phyloP scores from a whole-genome alignment of 2,113 vertebrate genomes.

The Emydura subglobosa region DNA sequence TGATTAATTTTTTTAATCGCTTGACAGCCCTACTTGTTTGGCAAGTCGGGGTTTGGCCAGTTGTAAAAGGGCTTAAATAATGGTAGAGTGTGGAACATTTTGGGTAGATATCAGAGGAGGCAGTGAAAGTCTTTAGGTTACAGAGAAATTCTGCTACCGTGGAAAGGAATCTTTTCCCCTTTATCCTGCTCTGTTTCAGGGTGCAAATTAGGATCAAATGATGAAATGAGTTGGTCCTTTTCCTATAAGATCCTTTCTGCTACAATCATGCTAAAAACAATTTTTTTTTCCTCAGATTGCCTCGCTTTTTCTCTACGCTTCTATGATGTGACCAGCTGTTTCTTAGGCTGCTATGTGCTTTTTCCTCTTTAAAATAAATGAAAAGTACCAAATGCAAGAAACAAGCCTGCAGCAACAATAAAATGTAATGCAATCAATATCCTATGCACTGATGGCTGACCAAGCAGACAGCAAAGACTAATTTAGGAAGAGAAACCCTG shows the following conservation, averaged over 20 bases:
- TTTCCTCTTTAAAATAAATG: neutral
- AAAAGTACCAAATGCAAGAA: neutral
- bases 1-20: too few species aligned
- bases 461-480: neutral
- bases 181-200: neutral
- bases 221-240: neutral
- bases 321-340: neutral
- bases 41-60: neutral
- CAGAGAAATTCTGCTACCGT: neutral
- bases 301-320: neutral
- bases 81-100: neutral
- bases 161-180: neutral
- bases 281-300: neutral
- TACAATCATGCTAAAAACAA: neutral
- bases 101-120: neutral
- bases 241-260: neutral
- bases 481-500: neutral
- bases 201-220: rapidly evolving
- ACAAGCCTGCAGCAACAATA: neutral
- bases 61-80: neutral
- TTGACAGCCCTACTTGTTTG: neutral
- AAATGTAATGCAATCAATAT: neutral
- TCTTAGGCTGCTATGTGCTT: neutral
- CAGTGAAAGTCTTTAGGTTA: neutral
- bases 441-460: neutral